Evolutionary conservation across 2,797 vertebrate species (phyloP).

Genomic region (Acrossocheilus fasciatus): DNA sequence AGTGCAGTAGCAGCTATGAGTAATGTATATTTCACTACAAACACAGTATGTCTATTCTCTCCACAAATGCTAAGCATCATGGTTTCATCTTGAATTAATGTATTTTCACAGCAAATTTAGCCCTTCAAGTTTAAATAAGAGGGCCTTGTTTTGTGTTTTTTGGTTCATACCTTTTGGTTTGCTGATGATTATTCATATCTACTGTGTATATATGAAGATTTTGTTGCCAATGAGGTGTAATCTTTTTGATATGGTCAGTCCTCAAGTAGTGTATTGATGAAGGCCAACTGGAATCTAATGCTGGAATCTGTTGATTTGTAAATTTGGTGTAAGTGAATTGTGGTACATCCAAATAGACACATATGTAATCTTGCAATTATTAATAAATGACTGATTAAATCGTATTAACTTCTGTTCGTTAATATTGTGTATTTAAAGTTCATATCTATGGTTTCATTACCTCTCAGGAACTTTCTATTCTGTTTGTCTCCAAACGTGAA

Average conservation of each 20-base stretch:
- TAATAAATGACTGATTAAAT: slow-evolving; percentile 42
- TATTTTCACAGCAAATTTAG: background rate
- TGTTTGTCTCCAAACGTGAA: background rate
- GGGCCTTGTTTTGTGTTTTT: slow-evolving; percentile 7
- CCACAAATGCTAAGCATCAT: background rate
- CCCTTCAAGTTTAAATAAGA: background rate
- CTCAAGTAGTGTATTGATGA: slow-evolving; percentile 27
- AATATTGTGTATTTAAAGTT: background rate
- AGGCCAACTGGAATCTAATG: slow-evolving; percentile 40
- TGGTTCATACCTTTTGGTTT: background rate
- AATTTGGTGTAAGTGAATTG: slow-evolving; percentile 50
- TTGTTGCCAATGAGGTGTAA: slow-evolving; percentile 25
- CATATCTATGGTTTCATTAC: background rate
- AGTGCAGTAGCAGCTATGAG: slow-evolving; percentile 11
- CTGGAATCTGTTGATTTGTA: slow-evolving; percentile 57
- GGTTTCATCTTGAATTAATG: slow-evolving; percentile 14
- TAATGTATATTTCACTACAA: background rate
- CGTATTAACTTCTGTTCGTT: background rate
- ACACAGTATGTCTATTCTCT: background rate
- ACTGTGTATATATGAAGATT: slow-evolving; percentile 47
- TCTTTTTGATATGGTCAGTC: slow-evolving; percentile 11
- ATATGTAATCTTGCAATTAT: slow-evolving; percentile 36
- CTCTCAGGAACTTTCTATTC: background rate
- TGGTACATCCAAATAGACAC: slow-evolving; percentile 32
- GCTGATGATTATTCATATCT: background rate